Evolutionary conservation across 2,888 invertebrate genomes (phyloP).

Genomic region (Schrankia costaestrigalis): DNA sequence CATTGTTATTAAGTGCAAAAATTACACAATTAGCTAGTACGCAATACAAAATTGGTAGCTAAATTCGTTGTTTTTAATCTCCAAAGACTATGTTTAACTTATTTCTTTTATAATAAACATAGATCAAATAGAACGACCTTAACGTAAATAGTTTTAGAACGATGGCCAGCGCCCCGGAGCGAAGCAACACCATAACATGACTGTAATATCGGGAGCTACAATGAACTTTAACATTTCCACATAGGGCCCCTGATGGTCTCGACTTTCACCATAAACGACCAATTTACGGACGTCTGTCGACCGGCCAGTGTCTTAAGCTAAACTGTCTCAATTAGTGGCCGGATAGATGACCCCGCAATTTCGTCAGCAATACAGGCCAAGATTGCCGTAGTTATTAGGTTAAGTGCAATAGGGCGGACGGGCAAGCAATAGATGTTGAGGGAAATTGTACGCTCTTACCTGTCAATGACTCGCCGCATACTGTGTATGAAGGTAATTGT

Average conservation of each 20-base stretch:
- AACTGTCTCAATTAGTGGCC: slow-evolving; percentile 78
- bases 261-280: slow-evolving; percentile 78
- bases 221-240: slow-evolving; percentile 75
- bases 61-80: slow-evolving; percentile 15
- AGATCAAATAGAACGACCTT: slow-evolving; percentile 24
- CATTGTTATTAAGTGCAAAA: slow-evolving; percentile 16
- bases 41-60: slow-evolving; percentile 18
- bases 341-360: slow-evolving; percentile 76
- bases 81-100: slow-evolving; percentile 9
- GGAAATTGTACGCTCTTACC: slow-evolving; percentile 38
- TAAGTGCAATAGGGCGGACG: slow-evolving; percentile 55
- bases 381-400: slow-evolving; percentile 64
- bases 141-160: slow-evolving; percentile 38
- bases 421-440: slow-evolving; percentile 40
- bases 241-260: slow-evolving; percentile 51
- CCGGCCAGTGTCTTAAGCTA: slow-evolving; percentile 70
- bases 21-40: slow-evolving; percentile 18
- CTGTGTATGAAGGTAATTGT: slow-evolving; percentile 28
- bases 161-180: slow-evolving; percentile 58
- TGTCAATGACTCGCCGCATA: slow-evolving; percentile 27
- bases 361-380: slow-evolving; percentile 53
- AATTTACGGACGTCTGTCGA: slow-evolving; percentile 72
- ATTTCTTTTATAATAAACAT: slow-evolving; percentile 13
- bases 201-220: slow-evolving; percentile 67
- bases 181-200: slow-evolving; percentile 59